phyloP scores from a whole-genome alignment of 2,888 invertebrate genomes.

The Cyclophora punctaria region DNA sequence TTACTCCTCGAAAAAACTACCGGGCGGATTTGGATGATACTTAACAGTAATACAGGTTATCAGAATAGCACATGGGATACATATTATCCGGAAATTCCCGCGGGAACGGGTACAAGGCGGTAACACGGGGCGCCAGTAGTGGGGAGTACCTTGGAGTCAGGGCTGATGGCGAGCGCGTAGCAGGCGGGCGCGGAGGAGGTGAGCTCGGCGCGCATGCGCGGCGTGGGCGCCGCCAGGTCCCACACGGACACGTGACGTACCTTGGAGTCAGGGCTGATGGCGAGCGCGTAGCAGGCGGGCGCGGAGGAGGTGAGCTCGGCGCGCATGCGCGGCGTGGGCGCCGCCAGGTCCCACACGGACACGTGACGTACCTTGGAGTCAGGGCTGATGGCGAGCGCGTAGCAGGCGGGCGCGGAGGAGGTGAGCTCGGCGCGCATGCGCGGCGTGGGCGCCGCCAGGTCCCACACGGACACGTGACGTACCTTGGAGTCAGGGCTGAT shows the following conservation, averaged over 20 bases:
- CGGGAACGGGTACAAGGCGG: too few relatives aligned
- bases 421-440: conserved; percentile 93
- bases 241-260: too few relatives aligned
- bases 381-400: conserved; percentile 96
- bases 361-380: conserved; percentile 90
- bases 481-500: conserved; percentile 97
- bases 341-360: conserved; percentile 94
- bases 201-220: conserved; percentile 92
- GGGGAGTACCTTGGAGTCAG: too few relatives aligned
- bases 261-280: conserved; percentile 97
- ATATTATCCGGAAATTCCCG: too few relatives aligned
- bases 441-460: conserved; percentile 89
- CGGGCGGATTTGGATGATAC: too few relatives aligned
- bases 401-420: conserved; percentile 96
- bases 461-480: conserved; percentile 91
- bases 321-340: conserved; percentile 93
- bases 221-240: conserved; percentile 88
- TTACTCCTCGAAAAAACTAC: too few relatives aligned
- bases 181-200: conserved; percentile 96
- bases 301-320: conserved; percentile 93
- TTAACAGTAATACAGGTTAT: too few relatives aligned
- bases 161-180: too few relatives aligned
- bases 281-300: conserved; percentile 98
- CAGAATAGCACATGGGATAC: too few relatives aligned
- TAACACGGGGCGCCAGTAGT: too few relatives aligned